Base-by-base conservation (phyloP, 2,888 invertebrate genomes). In the Cenopis cana region DNA sequence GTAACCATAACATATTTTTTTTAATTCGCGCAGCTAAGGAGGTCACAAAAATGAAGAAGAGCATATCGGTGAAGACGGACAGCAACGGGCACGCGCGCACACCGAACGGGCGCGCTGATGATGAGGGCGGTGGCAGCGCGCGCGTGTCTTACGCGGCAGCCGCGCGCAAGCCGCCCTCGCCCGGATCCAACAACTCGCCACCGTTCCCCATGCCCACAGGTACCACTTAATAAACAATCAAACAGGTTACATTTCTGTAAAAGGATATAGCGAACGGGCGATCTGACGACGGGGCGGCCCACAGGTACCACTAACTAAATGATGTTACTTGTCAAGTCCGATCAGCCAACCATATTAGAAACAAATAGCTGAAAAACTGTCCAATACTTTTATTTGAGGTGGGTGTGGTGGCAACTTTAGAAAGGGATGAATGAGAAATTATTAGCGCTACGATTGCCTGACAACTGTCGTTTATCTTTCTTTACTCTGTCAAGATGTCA, bases 71-170 rank as follows among this genome's bases (percentile, higher is more conserved):
- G 74, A 91, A 89, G 82, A 82, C 82, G 50, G 76, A 88, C 82
- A 91, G 90, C 82, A 93, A 92, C 79, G 93, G 93, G 70, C 91
- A 91, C 81, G 79, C 87, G 75, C 88, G 84, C 76, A 88, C 89
- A 74, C 92, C 89, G 65, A 93, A 93, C 75, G 93, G 93, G 46
- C 89, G 91, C 75, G 91, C 88, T 38, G 93, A 91, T 76, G 93
- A 93, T 79, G 92, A 93, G 78, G 85, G 90, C 72, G 87, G 93
- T 74, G 91, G 90, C 76, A 67, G 64, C 74, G 73, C 67, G 74
- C 88, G 87, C 75, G 91, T 90, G 59, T 91, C 93, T 17, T 92
- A 91, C 78, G 93, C 93, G 60, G 93, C 93, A 68, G 93, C 91
- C 29, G 91, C 92, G 73, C 80, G 82, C 79, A 93, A 93, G 81